phyloP scores from a whole-genome alignment of 1,140 invertebrate genomes.

The Drosophila punjabiensis region DNA sequence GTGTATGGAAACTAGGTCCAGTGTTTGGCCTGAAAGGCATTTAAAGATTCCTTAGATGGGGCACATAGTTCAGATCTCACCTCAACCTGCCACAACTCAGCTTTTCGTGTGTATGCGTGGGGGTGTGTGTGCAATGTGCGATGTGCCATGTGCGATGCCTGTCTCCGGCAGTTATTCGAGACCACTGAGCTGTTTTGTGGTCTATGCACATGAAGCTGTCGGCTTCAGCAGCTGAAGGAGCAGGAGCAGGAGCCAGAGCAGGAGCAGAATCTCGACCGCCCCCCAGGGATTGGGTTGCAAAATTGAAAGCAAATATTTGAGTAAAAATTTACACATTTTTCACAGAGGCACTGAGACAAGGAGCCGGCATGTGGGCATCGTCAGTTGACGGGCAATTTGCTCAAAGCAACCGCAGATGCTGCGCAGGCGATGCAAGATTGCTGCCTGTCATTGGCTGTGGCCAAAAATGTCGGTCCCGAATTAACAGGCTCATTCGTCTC shows the following conservation, averaged over 20 bases:
- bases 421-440: slow-evolving; percentile 41
- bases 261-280: slow-evolving; percentile 29
- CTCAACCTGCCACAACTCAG: slow-evolving; percentile 39
- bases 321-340: slow-evolving; percentile 77
- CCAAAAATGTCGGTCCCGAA: slow-evolving; percentile 13
- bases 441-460: slow-evolving; percentile 18
- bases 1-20: too few relatives aligned
- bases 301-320: slow-evolving; percentile 84
- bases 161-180: slow-evolving; percentile 73
- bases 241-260: background rate
- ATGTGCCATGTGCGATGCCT: slow-evolving; percentile 33
- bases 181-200: slow-evolving; percentile 77
- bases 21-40: background rate
- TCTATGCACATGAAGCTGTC: slow-evolving; percentile 76
- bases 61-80: slow-evolving; percentile 41
- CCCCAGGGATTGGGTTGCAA: slow-evolving; percentile 34
- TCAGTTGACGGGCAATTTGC: slow-evolving; percentile 60
- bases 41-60: background rate
- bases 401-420: slow-evolving; percentile 60
- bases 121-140: slow-evolving; percentile 13
- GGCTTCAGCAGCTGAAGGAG: slow-evolving; percentile 40
- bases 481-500: slow-evolving; percentile 45
- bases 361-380: slow-evolving; percentile 34
- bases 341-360: slow-evolving; percentile 21
- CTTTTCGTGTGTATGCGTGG: slow-evolving; percentile 2